These are phyloP conservation scores for Leptinotarsa haldemani DNA, from an alignment of 2,888 invertebrate species.

Conservation along the genomic window DNA sequence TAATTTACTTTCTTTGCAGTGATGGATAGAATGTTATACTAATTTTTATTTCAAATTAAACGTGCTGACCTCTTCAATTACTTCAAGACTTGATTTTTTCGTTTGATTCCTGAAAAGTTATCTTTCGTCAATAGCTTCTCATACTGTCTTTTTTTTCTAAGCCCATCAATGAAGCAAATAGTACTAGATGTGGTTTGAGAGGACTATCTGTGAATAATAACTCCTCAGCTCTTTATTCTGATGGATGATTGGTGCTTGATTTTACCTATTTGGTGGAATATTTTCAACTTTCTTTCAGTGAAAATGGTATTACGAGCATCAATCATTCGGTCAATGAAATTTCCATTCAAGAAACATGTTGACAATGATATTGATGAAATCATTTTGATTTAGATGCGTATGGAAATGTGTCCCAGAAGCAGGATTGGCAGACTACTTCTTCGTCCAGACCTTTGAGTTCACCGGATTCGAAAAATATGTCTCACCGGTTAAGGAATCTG, in stretches of 20 bases:
- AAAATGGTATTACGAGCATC: not conserved
- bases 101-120: not conserved
- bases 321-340: not conserved
- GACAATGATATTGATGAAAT: slow-evolving; percentile 30
- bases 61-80: not conserved
- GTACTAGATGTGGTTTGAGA: too few relatives aligned
- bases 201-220: not conserved
- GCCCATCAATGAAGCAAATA: too few relatives aligned
- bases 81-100: not conserved
- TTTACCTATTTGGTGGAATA: not conserved
- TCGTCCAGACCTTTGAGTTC: slow-evolving; percentile 50
- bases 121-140: not conserved
- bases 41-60: not conserved
- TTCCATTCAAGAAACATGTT: not conserved
- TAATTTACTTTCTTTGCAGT: not conserved
- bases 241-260: not conserved
- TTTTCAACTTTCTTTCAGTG: too few relatives aligned
- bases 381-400: slow-evolving; percentile 47
- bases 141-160: too few relatives aligned
- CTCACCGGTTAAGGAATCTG: slow-evolving; percentile 72
- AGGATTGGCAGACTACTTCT: slow-evolving; percentile 51
- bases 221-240: not conserved
- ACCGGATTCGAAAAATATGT: slow-evolving; percentile 69
- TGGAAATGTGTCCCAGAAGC: slow-evolving; percentile 43
- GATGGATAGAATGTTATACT: not conserved